Evolutionary conservation across 2,888 invertebrate species (phyloP).

Genomic region (Tyria jacobaeae): DNA sequence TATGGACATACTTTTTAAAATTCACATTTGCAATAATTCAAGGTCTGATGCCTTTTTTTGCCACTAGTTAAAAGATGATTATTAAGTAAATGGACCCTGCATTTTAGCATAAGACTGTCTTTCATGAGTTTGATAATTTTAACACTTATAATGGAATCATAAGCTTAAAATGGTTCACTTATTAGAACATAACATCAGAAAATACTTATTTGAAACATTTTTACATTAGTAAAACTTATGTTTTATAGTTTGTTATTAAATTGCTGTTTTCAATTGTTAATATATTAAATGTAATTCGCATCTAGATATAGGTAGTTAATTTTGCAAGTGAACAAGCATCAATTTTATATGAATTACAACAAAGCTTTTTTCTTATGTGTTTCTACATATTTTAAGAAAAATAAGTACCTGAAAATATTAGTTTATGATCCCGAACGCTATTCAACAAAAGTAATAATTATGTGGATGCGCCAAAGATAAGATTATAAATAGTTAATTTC

Average conservation of each 20-base stretch:
- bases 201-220: constrained; percentile 20
- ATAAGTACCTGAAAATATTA: constrained; percentile 49
- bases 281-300: constrained; percentile 20
- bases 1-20: neutral
- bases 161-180: neutral
- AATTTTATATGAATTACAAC: constrained; percentile 25
- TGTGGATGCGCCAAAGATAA: constrained; percentile 41
- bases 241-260: constrained; percentile 40
- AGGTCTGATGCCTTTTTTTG: constrained; percentile 20
- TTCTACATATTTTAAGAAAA: constrained; percentile 30
- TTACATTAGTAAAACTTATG: constrained; percentile 27
- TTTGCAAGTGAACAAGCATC: constrained; percentile 23
- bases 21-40: neutral
- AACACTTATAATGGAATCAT: constrained; percentile 3
- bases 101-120: constrained; percentile 47
- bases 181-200: constrained; percentile 20
- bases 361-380: constrained; percentile 28
- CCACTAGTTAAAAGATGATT: constrained; percentile 17
- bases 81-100: constrained; percentile 36
- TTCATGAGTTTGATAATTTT: constrained; percentile 34
- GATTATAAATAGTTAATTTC: constrained; percentile 12
- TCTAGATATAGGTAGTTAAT: constrained; percentile 12
- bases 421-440: constrained; percentile 28
- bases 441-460: constrained; percentile 26
- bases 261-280: constrained; percentile 36